Evolutionary conservation across 2,113 vertebrate species (phyloP).

Genomic region (Neopipo cinnamomea): DNA sequence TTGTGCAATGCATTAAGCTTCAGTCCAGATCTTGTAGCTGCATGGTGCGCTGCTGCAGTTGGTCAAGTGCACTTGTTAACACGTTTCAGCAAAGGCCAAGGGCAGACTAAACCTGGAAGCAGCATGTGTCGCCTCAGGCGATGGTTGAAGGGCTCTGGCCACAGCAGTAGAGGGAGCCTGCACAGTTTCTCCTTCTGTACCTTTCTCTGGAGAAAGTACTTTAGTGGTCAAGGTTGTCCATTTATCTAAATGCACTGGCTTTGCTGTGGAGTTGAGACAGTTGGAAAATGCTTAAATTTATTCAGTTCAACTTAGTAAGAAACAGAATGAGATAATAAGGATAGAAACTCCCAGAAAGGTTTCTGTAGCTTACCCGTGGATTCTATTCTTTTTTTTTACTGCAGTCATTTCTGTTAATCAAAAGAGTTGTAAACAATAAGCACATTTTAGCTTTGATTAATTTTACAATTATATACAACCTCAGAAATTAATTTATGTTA

Average conservation of each 20-base stretch:
- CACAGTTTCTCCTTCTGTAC: background rate
- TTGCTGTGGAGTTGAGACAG: background rate
- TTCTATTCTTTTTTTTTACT: background rate
- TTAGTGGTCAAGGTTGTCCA: background rate
- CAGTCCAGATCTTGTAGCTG: background rate
- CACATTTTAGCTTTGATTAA: background rate
- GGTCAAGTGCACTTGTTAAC: background rate
- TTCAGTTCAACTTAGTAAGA: background rate
- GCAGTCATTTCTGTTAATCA: background rate
- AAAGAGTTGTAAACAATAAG: background rate
- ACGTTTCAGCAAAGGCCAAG: background rate
- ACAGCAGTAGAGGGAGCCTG: background rate
- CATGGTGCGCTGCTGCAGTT: background rate
- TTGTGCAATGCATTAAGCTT: background rate
- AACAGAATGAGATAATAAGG: background rate
- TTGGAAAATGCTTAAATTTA: background rate
- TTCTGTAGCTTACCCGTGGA: background rate
- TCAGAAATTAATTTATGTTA: background rate
- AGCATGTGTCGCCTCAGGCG: background rate
- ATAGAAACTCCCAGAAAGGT: background rate
- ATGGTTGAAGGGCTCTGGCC: background rate
- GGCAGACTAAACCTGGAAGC: background rate
- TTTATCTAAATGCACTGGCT: background rate
- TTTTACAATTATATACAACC: background rate
- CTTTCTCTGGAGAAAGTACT: background rate